Base-by-base conservation (phyloP, 2,888 invertebrate genomes). In the Napeogenes inachia region DNA sequence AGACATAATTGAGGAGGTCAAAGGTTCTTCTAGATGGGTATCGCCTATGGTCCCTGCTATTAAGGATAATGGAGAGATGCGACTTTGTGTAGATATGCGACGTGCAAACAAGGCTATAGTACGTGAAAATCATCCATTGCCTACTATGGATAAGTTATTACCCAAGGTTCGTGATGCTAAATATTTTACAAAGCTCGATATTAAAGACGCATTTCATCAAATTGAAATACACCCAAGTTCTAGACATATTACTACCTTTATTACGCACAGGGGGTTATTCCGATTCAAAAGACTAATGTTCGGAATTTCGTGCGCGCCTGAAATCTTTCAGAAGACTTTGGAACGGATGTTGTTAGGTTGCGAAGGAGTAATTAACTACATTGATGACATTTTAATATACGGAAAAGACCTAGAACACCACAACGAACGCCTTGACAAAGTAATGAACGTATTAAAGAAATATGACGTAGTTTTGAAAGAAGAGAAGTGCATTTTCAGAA, bases 201-300 rank as follows among this genome's bases (percentile, higher is more conserved):
- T 73, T 13, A 65, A 69, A 67, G 55, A 74, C 35, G 69, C 73
- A 2, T 75, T 75, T 53, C 71, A 75, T 45, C 74, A 73, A 32
- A 0, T 74, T 1, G 73, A 74, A 56, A 4, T 75, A 0, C 53
- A 64, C 3, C 62, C 56, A 4, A 58, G 71, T 21, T 64, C 56
- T 0, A 63, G 74, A 38, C 30, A 72, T 21, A 68, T 75, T 0
- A 75, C 75, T 0, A 75, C 76, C 0, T 74, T 73, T 46, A 74
- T 70, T 3, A 66, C 65, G 0, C 54, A 50, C 13, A 68, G 66
- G 35, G 71, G 73, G 0, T 50, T 73, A 3, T 73, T 60, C 38
- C 13, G 77, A 38, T 81, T 76, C 56, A 81, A 80, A 63, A 62
- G 79, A 12, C 58, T 81, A 3, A 72, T 80, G 73, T 82, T 82